Conservation (phyloP, 2,888 invertebrate species). For the Carpatolechia fugitivella region DNA sequence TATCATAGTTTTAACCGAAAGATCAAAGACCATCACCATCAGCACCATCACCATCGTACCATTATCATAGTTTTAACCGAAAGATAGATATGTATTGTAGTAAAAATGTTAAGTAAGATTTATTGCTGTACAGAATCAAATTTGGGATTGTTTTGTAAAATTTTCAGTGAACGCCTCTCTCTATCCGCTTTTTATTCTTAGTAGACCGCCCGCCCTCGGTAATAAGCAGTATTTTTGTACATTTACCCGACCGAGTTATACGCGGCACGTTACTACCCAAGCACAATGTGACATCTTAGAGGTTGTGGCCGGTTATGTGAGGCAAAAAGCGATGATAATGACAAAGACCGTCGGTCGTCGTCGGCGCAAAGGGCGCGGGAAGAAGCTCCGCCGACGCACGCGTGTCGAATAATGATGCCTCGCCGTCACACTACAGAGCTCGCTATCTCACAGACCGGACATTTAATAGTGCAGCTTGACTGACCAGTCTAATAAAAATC, state of each 20-base stretch:
- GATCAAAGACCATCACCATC: no score
- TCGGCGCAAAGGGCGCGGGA: slow-evolving; percentile 68
- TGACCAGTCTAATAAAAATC: no score
- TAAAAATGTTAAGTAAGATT: no score
- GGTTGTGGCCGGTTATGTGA: slow-evolving; percentile 64
- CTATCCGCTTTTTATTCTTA: not conserved
- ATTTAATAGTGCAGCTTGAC: not conserved
- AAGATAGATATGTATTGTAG: no score
- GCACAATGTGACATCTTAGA: slow-evolving; percentile 47
- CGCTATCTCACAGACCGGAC: slow-evolving; percentile 37
- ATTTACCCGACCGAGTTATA: slow-evolving; percentile 18
- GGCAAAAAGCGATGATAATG: slow-evolving; percentile 77
- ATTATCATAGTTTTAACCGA: no score
- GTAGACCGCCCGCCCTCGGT: not conserved
- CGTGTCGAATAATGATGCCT: slow-evolving; percentile 62
- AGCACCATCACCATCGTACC: no score
- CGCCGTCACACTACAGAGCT: slow-evolving; percentile 28
- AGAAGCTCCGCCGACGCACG: slow-evolving; percentile 54
- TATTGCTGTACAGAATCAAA: no score
- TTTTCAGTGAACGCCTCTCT: no score
- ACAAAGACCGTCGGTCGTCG: slow-evolving; percentile 62
- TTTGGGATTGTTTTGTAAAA: no score
- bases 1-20: no score
- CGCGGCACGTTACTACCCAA: slow-evolving; percentile 22
- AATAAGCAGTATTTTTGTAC: slow-evolving; percentile 8